A percentile compares a stretch with the other conserved stretches of the same genome.
Evolutionary conservation across 2,888 invertebrate genomes (phyloP).

Genomic region (Oasisia sp.): DNA sequence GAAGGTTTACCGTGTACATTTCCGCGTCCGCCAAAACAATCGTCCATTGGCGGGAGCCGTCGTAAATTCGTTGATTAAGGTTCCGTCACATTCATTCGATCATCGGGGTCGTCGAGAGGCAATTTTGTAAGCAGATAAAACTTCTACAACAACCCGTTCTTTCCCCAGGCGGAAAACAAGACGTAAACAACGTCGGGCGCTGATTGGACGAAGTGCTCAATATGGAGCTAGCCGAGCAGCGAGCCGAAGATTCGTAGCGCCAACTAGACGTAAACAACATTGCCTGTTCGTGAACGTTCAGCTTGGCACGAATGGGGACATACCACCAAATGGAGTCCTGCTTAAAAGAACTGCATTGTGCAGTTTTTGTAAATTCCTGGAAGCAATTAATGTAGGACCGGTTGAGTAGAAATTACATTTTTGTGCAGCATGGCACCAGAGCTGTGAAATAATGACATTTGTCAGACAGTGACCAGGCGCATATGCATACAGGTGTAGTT

Average conservation of each 20-base stretch:
- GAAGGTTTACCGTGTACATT: neutral
- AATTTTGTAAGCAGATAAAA: neutral
- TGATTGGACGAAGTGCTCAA: neutral
- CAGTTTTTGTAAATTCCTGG: too few relatives aligned
- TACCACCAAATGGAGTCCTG: too few relatives aligned
- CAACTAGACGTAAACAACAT: slow-evolving; percentile 13
- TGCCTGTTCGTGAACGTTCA: slow-evolving; percentile 13
- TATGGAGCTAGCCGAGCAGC: slow-evolving; percentile 5
- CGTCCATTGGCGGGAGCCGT: neutral
- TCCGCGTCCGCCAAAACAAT: slow-evolving; percentile 9
- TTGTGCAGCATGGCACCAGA: too few relatives aligned
- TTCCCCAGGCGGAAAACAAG: slow-evolving; percentile 13
- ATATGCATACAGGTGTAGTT: too few relatives aligned
- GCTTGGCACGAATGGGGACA: neutral
- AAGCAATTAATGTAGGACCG: too few relatives aligned
- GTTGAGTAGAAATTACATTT: too few relatives aligned
- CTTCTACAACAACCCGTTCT: slow-evolving; percentile 17
- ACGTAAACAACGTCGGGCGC: slow-evolving; percentile 17
- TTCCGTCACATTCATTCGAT: slow-evolving; percentile 12
- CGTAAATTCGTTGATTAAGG: slow-evolving; percentile 1
- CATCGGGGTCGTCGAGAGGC: neutral
- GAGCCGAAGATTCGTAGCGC: slow-evolving; percentile 7
- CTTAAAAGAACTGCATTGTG: too few relatives aligned
- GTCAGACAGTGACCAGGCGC: too few relatives aligned
- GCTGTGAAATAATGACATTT: too few relatives aligned